phyloP scores from a whole-genome alignment of 2,797 vertebrate species.

The Cirrhinus molitorella region DNA sequence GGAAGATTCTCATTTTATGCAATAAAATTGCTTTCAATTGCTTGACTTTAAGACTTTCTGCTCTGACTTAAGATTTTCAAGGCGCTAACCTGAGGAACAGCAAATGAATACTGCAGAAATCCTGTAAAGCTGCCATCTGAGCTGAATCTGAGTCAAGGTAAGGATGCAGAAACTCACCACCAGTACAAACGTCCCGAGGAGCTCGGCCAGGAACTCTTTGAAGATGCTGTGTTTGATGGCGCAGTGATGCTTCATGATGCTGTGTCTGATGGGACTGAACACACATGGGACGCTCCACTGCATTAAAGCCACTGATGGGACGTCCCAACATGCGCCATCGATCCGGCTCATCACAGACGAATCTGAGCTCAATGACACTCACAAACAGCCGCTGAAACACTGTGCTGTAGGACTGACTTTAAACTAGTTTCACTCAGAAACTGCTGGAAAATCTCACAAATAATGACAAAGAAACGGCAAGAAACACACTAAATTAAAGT shows the following conservation, averaged over 20 bases:
- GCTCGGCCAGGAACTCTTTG: slow-evolving; percentile 93
- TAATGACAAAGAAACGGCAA: neutral
- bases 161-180: slow-evolving; percentile 86
- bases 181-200: slow-evolving; percentile 93
- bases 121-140: no score
- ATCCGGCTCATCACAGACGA: neutral
- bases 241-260: slow-evolving; percentile 85
- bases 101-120: no score
- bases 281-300: slow-evolving; percentile 38
- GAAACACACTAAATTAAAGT: neutral
- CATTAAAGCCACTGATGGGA: slow-evolving; percentile 11
- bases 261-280: slow-evolving; percentile 28
- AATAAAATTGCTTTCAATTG: no score
- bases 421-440: neutral
- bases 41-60: neutral
- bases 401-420: no score
- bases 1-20: no score
- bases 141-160: neutral
- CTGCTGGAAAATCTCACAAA: neutral
- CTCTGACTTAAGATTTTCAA: no score
- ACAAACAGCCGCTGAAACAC: neutral
- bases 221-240: slow-evolving; percentile 86
- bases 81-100: no score
- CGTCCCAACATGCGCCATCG: neutral
- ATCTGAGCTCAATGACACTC: neutral